Evolutionary conservation across 1,140 invertebrate species (phyloP), one percentile per base, ranked within the genome.

Genomic region (Cyphomyrmex costatus): DNA sequence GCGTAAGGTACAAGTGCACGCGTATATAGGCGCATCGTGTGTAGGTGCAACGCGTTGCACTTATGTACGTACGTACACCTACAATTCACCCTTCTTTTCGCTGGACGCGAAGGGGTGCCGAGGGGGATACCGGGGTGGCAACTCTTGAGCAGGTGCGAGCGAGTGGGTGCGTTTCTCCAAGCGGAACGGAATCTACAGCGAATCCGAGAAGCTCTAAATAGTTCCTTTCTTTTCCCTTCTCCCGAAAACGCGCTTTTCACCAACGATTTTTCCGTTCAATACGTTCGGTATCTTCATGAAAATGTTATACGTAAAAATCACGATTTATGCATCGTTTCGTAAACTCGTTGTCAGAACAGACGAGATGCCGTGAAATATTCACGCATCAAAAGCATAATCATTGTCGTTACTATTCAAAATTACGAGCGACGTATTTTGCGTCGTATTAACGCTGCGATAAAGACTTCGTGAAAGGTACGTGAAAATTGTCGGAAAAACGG

Each of bases 141-240:
- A n/a, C 24, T 85, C 92, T 94, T 88, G 88, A 93, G 91, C 92
- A 92, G 94, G 93, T 93, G 93, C 92, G 91, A 93, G 92, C 92
- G 92, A 68, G 93, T 93, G 92, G 90, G 85, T 90, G 90, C 91
- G 91, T 89, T 90, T 90, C 87, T 88, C 86, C 86, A 87, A 90
- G 90, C 89, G 88, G 87, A 91, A 76, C 90, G 90, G 92, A 90
- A 92, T 92, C 91, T 91, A 92, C 89, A 91, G 88, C 84, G 86
- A 88, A 82, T 73, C 53, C 85, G 74, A 70, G 49, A 53, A 65
- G 61, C 84, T 63, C 71, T 86, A 73, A 61, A 66, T 56, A 68
- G n/a, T 27, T 21, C 16, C 36, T 68, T 5, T 66, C 63, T 66
- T 30, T 66, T 30, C 14, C n/a, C 21, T 10, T 46, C 36, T 24